Evolutionary conservation across 2,888 invertebrate species (phyloP), one percentile per base, ranked within the genome.

Genomic region (Eupeodes luniger): DNA sequence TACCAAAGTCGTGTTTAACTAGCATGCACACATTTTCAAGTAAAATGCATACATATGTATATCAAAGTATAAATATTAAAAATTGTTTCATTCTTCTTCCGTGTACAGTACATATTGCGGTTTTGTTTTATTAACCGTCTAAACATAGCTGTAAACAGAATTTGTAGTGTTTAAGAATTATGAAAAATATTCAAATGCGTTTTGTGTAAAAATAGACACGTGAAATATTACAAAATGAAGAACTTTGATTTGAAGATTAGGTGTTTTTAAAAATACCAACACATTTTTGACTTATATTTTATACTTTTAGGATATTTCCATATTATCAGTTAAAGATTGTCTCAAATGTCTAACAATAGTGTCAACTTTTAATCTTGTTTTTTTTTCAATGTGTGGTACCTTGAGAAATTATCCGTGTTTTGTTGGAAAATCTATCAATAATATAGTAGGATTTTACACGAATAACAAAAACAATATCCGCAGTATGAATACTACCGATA

Each of bases 51-150:
- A 2, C 19, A 27, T 16, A 34, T 49, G 36, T 36, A 36, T 36
- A 36, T 9, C 40, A 7, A 40, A 5, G 40, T 27, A 27, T 27
- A 27, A 2, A 49, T n/a, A 12, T 5, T 16, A n/a, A 3, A 12
- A 12, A 36, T 62, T 61, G 16, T 3, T 6, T 57, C 57, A 34
- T 81, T 67, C 36, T 66, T 74, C 81, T 81, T 81, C 81, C 81
- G 75, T 67, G 51, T 81, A 57, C 44, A 44, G 10, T 9, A 5
- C 5, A 44, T 44, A 44, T 61, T 59, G 11, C 16, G 10, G 27
- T 34, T 16, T 19, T 75, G 67, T 81, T 57, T 51, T 57, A 81
- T 75, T n/a, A 61, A 6, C 44, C 19, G 49, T 51, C 59, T 81
- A 59, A 81, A 27, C 49, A 66, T 81, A 81, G 66, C 59, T 67